A percentile compares a stretch with the other conserved stretches of the same genome.
These are phyloP conservation scores for Coelopa pilipes DNA, from an alignment of 2,888 invertebrate genomes.

Conservation along the genomic window DNA sequence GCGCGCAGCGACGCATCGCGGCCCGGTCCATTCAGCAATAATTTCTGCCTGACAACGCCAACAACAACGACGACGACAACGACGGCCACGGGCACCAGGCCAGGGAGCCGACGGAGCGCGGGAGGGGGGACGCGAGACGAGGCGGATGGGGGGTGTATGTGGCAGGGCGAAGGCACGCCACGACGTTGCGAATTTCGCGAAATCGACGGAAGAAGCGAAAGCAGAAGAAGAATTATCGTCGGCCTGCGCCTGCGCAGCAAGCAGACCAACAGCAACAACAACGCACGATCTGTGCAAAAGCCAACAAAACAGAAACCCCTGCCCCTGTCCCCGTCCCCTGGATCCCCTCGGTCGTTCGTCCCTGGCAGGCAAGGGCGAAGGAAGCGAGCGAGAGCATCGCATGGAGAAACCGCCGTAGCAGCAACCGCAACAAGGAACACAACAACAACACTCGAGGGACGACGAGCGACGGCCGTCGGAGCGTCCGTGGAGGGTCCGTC, in stretches of 20 bases:
- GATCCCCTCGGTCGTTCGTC: neutral
- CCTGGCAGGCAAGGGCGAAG: neutral
- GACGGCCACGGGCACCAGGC: no score
- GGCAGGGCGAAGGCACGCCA: no score
- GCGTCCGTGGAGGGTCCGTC: neutral
- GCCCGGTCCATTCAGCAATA: conserved; percentile 12
- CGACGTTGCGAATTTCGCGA: no score
- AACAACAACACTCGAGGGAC: neutral
- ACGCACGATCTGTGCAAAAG: conserved; percentile 9
- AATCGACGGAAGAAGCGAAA: conserved; percentile 7
- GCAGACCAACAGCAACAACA: conserved; percentile 15
- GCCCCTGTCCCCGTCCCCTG: neutral
- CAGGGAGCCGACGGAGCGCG: no score
- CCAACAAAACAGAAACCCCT: neutral
- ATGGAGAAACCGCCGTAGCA: no score
- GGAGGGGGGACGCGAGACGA: no score
- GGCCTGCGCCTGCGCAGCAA: conserved; percentile 24
- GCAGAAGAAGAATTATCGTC: conserved; percentile 5
- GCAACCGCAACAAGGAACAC: no score
- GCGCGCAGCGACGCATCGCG: conserved; percentile 49
- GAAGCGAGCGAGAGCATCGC: no score
- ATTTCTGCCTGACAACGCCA: neutral
- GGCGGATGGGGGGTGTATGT: no score
- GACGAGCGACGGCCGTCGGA: neutral
- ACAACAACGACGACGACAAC: neutral